Conservation (phyloP, 2,113 vertebrate species). For the Pycnonotus jocosus region DNA sequence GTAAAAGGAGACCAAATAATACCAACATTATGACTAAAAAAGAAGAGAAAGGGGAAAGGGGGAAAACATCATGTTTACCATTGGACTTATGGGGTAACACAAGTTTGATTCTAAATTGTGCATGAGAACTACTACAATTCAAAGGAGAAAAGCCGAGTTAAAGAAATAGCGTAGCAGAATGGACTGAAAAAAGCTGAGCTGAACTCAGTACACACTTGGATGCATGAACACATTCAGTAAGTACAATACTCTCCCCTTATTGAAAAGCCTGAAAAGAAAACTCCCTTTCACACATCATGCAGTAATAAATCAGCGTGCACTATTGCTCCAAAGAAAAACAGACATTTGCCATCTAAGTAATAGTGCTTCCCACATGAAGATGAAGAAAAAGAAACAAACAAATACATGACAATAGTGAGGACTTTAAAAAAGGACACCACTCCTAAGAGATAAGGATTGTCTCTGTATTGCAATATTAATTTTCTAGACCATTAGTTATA, state of each 20-base stretch:
- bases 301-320: neutral
- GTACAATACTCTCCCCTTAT: neutral
- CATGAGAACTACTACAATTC: neutral
- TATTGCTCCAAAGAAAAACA: neutral
- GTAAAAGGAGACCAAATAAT: neutral
- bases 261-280: constrained; percentile 17
- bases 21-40: neutral
- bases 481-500: neutral
- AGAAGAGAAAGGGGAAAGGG: neutral
- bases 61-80: neutral
- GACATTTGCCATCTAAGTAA: neutral
- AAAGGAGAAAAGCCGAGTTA: neutral
- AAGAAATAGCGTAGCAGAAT: neutral
- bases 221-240: neutral
- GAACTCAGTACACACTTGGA: neutral
- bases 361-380: neutral
- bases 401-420: neutral
- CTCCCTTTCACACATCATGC: neutral
- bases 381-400: neutral
- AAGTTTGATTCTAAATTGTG: neutral
- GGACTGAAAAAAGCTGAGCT: neutral
- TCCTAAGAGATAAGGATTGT: neutral
- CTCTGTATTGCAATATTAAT: neutral
- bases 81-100: neutral
- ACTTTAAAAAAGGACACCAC: neutral